Base-by-base conservation (phyloP, 2,888 invertebrate genomes). In the Eucriotettix oculatus region DNA sequence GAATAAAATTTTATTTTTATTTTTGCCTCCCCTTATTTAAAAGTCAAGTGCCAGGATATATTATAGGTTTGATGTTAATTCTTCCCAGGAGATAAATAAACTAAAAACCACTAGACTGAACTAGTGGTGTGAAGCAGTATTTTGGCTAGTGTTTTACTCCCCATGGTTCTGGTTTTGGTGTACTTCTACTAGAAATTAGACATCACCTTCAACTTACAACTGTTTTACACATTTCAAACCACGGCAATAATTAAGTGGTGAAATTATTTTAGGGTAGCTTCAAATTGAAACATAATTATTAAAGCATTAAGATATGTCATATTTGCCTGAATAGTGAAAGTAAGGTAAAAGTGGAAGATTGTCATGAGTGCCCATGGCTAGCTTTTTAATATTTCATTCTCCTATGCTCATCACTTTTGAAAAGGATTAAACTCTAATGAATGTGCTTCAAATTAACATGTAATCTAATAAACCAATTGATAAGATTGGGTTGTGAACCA, bases 151-250 rank as follows among this genome's bases (percentile, higher is more conserved):
- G 52, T 52, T 29, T 29, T 29, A 29, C 29, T 29, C 29, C 29
- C 29, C 29, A 29, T 29, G 29, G 29, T 29, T 29, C 29, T 29
- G 29, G 29, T 29, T 29, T 64, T 65, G 65, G 64, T 65, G 65
- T 66, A 64, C 61, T 66, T 65, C 64, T 29, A 29, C 29, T 29
- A 29, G 29, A 29, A 29, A 29, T 29, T 29, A 29, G 29, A 29
- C 61, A 61, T 62, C 61, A 62, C 61, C 64, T 65, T 65, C 63
- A 62, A 65, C 61, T 65, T 64, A 60, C 62, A 62, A 64, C 59
- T 65, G 64, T 65, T 65, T 63, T 63, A 60, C 55, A 29, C 29
- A 29, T 29, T 29, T 29, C 29, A 29, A 29, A 29, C 29, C 29
- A 29, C 56, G 58, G 56, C 56, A 60, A 54, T 48, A 60, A 58